Percentiles rank a stretch among this genome's conserved stretches.
phyloP scores from a whole-genome alignment of 2,888 invertebrate species.

The Ectemnius continuus region DNA sequence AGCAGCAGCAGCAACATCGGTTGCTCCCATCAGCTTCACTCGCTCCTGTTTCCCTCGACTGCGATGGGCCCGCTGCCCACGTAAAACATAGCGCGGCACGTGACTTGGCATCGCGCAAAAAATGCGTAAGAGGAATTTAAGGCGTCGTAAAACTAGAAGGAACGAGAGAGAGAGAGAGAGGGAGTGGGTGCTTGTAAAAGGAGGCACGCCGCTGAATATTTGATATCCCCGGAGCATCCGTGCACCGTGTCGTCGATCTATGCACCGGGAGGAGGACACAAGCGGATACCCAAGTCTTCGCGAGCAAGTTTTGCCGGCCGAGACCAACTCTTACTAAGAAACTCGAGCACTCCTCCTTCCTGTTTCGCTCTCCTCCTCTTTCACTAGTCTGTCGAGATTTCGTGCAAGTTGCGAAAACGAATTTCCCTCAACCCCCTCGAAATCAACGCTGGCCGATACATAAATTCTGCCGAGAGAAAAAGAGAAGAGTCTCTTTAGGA shows the following conservation, averaged over 20 bases:
- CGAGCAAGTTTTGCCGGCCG: slow-evolving; percentile 22
- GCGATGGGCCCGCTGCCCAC: slow-evolving; percentile 27
- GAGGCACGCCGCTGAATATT: slow-evolving; percentile 45
- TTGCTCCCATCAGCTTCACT: no score
- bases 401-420: no score
- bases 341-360: slow-evolving; percentile 8
- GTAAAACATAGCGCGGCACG: slow-evolving; percentile 43
- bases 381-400: not conserved
- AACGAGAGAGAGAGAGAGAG: not conserved
- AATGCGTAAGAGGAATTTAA: slow-evolving; percentile 43
- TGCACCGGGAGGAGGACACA: slow-evolving; percentile 28
- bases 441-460: no score
- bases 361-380: not conserved
- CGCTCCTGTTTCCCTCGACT: not conserved
- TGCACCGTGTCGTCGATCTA: slow-evolving; percentile 26
- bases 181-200: slow-evolving; percentile 36
- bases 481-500: no score
- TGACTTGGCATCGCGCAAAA: slow-evolving; percentile 48
- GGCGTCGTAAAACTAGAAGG: slow-evolving; percentile 37
- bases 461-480: no score
- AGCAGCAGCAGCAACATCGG: no score
- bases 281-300: slow-evolving; percentile 22
- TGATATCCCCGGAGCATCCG: slow-evolving; percentile 46
- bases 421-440: not conserved
- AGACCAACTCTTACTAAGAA: slow-evolving; percentile 22